Base-by-base conservation (phyloP, 2,113 vertebrate species). In the Oreochromis aureus region DNA sequence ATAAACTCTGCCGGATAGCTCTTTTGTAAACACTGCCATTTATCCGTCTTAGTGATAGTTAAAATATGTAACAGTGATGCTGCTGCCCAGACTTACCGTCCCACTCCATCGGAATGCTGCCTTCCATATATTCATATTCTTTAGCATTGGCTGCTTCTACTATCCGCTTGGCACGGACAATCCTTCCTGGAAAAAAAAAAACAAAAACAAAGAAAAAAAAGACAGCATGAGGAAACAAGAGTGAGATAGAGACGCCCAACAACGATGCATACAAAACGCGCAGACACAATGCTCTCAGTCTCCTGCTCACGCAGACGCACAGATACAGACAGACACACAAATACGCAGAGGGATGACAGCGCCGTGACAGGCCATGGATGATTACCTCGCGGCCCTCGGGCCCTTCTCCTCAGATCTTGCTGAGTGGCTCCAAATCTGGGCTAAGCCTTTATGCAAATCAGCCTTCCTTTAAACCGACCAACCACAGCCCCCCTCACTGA, bases 61-160 rank as follows among this genome's bases (percentile, higher is more conserved):
- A 30, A 80, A 89, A 86, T 88, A 55, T 83, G 86, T 56, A 41
- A 59, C 82, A 54, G 73, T 22, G 88, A 91, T 66, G 84, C 81
- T 66, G 82, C 48, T 30, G 86, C 83, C 90, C 81, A 86, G 61
- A 93, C 95, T 97, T 97, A 99, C 98, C 98, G 95, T 99, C 98
- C 99, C 98, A 99, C 96, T 99, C 98, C 18, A 84, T 87, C 90
- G 99, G 99, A 94, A 99, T 98, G 93, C 89, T 95, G 84, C 97
- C 97, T 86, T 89, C 94, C 92, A 95, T 86, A 95, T 98, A 99
- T 78, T 97, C 95, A 84, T 95, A 88, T 69, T 97, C 96, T 61
- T 94, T 92, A 85, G 91, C 92, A 95, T 97, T 97, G 93, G 95
- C 89, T 83, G 96, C 87, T 95, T 96, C 97, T 39, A 99, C 91